phyloP scores from a whole-genome alignment of 2,113 vertebrate genomes.

The Platanista minor region DNA sequence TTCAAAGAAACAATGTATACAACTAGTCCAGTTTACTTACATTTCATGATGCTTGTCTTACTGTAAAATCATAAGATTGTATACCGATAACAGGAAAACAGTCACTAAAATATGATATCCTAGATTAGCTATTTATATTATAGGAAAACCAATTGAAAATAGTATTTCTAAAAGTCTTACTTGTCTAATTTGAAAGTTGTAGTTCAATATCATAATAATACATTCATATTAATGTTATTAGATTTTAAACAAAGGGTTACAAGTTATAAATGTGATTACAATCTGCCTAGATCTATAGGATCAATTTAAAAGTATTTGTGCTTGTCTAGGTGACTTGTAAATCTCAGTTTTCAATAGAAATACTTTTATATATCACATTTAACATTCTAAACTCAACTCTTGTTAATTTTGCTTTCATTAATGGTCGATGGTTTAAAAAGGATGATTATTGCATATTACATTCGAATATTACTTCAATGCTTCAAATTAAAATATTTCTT shows the following conservation, averaged over 20 bases:
- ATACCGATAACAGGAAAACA: neutral
- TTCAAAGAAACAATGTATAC: slow-evolving; percentile 44
- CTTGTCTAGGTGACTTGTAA: neutral
- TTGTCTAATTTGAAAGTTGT: slow-evolving; percentile 1
- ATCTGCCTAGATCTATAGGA: neutral
- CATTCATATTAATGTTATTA: neutral
- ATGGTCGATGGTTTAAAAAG: neutral
- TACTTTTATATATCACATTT: neutral
- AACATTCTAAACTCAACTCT: neutral
- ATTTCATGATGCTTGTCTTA: neutral
- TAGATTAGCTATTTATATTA: neutral
- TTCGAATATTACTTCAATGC: neutral
- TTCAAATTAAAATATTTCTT: neutral
- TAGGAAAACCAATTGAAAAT: slow-evolving; percentile 12
- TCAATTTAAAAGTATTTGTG: neutral
- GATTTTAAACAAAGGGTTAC: neutral
- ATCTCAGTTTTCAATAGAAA: neutral
- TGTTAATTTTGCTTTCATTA: neutral
- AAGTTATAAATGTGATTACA: slow-evolving; percentile 17
- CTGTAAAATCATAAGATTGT: slow-evolving; percentile 16
- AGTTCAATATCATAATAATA: slow-evolving; percentile 28
- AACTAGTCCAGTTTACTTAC: slow-evolving; percentile 27
- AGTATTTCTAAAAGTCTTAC: slow-evolving; percentile 17
- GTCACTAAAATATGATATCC: neutral
- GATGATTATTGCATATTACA: neutral